Evolutionary conservation across 2,888 invertebrate species (phyloP).

Genomic region (Petrophora chlorosata): DNA sequence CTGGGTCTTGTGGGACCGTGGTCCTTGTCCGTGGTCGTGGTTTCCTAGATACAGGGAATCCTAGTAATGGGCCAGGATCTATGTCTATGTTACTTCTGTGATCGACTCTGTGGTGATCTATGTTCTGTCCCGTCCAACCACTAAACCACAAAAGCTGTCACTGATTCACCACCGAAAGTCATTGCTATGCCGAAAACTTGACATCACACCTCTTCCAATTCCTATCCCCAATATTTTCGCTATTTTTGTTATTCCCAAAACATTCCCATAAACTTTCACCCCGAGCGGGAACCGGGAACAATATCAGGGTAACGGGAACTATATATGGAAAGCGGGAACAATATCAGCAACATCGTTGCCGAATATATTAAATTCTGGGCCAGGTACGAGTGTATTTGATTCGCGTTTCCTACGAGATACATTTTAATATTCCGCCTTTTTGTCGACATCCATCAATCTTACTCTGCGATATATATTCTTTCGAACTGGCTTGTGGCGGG

Average conservation of each 20-base stretch:
- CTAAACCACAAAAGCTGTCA: too few species aligned
- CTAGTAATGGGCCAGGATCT: too few species aligned
- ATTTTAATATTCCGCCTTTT: conserved; percentile 9
- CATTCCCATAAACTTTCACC: conserved; percentile 7
- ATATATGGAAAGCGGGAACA: background rate
- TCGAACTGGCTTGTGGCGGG: too few species aligned
- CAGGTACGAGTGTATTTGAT: conserved; percentile 12
- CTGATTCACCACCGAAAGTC: too few species aligned
- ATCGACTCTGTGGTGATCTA: too few species aligned
- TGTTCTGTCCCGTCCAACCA: too few species aligned
- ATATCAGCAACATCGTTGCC: conserved; percentile 1
- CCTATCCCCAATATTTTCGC: background rate
- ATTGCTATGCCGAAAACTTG: background rate
- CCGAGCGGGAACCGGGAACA: background rate
- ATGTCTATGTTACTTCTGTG: too few species aligned
- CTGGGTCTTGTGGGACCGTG: too few species aligned
- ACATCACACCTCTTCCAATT: background rate
- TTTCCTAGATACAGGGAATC: too few species aligned
- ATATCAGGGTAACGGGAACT: background rate
- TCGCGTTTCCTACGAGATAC: conserved; percentile 2
- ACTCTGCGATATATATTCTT: too few species aligned
- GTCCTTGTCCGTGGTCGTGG: too few species aligned
- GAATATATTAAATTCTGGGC: conserved; percentile 17
- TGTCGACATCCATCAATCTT: conserved; percentile 14
- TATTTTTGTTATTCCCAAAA: conserved; percentile 5